Conservation (phyloP, 2,888 invertebrate genomes). For the Linnaemya tessellans region DNA sequence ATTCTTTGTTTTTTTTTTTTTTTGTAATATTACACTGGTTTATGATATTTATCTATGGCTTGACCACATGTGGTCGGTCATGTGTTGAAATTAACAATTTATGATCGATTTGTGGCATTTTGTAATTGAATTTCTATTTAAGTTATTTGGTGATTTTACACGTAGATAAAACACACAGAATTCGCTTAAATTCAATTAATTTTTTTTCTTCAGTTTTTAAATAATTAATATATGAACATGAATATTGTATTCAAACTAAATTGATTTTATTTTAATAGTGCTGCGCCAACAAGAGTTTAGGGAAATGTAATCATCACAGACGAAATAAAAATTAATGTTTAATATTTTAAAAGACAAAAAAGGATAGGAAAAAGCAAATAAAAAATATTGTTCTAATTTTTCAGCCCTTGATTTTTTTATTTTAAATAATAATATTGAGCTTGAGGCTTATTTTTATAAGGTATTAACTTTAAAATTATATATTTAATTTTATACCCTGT, state of each 20-base stretch:
- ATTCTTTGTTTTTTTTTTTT: neutral
- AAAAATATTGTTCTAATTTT: too few species aligned
- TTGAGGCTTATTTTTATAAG: too few species aligned
- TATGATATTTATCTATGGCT: neutral
- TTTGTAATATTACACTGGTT: neutral
- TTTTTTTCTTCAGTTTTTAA: neutral
- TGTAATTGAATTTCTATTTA: slow-evolving; percentile 37
- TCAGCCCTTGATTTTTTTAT: too few species aligned
- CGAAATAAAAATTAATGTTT: too few species aligned
- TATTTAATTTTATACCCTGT: too few species aligned
- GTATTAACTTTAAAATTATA: too few species aligned
- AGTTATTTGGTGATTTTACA: neutral
- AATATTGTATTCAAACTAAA: neutral
- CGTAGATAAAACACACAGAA: neutral
- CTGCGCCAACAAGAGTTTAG: too few species aligned
- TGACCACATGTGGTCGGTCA: slow-evolving; percentile 21
- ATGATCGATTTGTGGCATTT: slow-evolving; percentile 59
- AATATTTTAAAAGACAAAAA: too few species aligned
- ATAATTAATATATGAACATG: neutral
- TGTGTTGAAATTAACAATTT: slow-evolving; percentile 50
- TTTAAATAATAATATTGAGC: too few species aligned
- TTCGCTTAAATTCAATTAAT: slow-evolving; percentile 6
- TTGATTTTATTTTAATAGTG: neutral
- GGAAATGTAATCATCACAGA: too few species aligned
- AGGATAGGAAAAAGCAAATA: too few species aligned